Base-by-base conservation (phyloP, 2,113 vertebrate species). In the Ibidorhyncha struthersii region DNA sequence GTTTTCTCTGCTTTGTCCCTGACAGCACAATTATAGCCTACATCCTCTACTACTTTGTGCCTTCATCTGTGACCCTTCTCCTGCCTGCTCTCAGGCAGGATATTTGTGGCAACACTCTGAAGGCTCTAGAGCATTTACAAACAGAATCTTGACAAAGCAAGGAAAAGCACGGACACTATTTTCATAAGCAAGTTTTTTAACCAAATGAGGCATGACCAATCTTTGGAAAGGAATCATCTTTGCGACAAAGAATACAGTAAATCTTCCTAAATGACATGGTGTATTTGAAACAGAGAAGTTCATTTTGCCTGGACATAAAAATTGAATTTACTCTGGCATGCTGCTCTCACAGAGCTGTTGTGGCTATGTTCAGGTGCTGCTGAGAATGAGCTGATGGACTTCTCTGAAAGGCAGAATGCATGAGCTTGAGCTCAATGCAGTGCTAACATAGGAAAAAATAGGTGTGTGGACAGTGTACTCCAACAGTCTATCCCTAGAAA, bases 11-110 rank as follows among this genome's bases (percentile, higher is more conserved):
- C 41, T 55, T 67, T 45, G 26, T 4, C 19, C 23, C 66, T 55
- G 50, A 40, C 29, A 83, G 77, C 69, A 47, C 38, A 65, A 49
- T 45, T 53, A 26, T 0, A 78, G 50, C 45, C 61, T 17, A 62
- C 9, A 29, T 32, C 22, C 40, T 67, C 43, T 10, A 17, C 20
- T 84, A 7, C 18, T 50, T 16, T 32, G 6, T 38, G 63, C 32
- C 56, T 41, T 63, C 62, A 53, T 13, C n/a, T 41, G 25, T 41
- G 71, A 76, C 21, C 27, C 38, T 50, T 50, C 4, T 19, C 58
- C 43, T 45, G 43, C 49, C 59, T n/a, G 29, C 62, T 85, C 21
- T 4, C 0, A 0, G 40, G 40, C 45, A 18, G 15, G 52, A 16
- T 1, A 17, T 18, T 61, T 49, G 41, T 21, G 40, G 41, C 52